Conservation (phyloP, 2,888 invertebrate genomes). For the Acrobasis consociella region DNA sequence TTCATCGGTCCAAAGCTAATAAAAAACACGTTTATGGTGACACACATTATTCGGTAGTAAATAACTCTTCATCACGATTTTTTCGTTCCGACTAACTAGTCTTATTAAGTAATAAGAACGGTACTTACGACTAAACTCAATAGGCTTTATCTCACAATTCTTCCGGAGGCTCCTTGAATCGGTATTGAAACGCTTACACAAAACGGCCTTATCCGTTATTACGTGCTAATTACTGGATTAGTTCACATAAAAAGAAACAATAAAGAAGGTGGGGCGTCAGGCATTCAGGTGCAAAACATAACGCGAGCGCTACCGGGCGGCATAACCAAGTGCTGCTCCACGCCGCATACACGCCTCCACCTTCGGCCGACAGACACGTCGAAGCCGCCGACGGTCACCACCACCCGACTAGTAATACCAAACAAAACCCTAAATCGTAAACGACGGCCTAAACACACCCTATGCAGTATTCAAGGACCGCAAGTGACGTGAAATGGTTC, state of each 20-base stretch:
- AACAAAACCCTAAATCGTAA: background rate
- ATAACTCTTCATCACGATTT: background rate
- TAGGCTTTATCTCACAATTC: no score
- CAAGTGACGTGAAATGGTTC: conserved; percentile 69
- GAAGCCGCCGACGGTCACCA: conserved; percentile 16
- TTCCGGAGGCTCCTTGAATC: background rate
- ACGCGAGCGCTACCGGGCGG: conserved; percentile 40
- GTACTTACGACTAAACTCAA: no score
- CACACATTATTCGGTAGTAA: background rate
- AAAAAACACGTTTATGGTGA: background rate
- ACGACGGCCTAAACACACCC: conserved; percentile 26
- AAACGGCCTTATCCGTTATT: conserved; percentile 14
- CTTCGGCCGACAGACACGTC: conserved; percentile 8
- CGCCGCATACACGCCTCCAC: conserved; percentile 44
- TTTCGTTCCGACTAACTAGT: no score
- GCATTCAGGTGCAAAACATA: conserved; percentile 56
- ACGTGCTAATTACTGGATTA: conserved; percentile 16
- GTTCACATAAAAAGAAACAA: conserved; percentile 44
- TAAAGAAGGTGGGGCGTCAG: conserved; percentile 56
- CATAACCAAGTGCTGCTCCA: conserved; percentile 42
- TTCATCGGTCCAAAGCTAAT: background rate
- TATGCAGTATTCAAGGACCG: conserved; percentile 58
- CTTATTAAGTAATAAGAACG: no score
- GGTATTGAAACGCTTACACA: background rate
- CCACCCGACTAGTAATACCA: background rate